Evolutionary conservation across 92 coral and sea anemone species (phyloP).

Genomic region (Heteractis magnifica): DNA sequence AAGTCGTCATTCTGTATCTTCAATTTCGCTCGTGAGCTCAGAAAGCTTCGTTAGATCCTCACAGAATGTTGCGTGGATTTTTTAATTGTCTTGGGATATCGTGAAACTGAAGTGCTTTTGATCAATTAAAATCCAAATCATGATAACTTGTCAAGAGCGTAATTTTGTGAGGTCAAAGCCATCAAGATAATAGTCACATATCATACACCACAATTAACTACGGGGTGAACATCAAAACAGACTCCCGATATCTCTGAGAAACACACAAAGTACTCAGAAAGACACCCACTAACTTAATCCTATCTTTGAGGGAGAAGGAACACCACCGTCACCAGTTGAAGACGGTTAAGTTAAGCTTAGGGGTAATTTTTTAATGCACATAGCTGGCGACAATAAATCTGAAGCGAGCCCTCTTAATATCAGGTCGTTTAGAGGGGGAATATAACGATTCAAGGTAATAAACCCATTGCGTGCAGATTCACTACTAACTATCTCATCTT

Average conservation of each 20-base stretch:
- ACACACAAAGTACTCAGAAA: neutral
- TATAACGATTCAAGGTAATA: too few species aligned
- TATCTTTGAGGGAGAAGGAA: neutral
- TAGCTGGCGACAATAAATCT: too few species aligned
- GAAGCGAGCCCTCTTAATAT: too few species aligned
- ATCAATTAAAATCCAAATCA: conserved; percentile 26
- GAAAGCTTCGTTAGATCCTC: neutral
- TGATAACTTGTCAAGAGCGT: conserved; percentile 24
- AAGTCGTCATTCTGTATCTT: neutral
- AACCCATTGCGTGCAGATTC: too few species aligned
- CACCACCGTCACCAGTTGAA: neutral
- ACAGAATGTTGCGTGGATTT: neutral
- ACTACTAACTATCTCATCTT: too few species aligned
- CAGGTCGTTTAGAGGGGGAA: too few species aligned
- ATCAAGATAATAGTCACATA: conserved; percentile 25
- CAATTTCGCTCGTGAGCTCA: neutral
- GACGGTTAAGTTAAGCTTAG: neutral
- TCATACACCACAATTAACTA: neutral
- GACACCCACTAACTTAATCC: neutral
- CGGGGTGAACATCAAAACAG: neutral
- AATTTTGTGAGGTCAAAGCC: conserved; percentile 30
- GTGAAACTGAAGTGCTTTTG: neutral
- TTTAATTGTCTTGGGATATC: neutral
- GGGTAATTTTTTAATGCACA: too few species aligned
- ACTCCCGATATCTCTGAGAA: neutral